Evolutionary conservation across 30 jellyfish, hydroid and myxozoan genomes (phyloP), one percentile per base, ranked within the genome.

Genomic region (Aurelia sp.): DNA sequence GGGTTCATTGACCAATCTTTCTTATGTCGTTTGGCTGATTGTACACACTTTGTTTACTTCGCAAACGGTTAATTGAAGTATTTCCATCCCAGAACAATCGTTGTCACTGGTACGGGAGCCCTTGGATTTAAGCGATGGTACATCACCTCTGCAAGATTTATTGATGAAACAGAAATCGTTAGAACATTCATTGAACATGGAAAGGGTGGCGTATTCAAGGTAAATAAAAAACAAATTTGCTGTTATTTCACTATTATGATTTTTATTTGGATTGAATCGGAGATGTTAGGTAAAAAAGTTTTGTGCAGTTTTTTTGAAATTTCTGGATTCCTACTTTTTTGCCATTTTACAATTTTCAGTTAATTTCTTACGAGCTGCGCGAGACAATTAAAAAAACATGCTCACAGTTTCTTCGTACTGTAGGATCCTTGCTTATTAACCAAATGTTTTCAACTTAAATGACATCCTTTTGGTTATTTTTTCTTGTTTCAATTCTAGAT

Each of bases 181-280:
- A 13, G 84, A 81, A 16, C 47, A 81, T 30, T 81, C 90, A 10
- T 40, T 81, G 51, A 44, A 62, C 22, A 10, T 50, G n/a, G 90
- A 81, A 70, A 66, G 69, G 55, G 63, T 19, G 31, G 90, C 81
- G 18, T 66, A 20, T 16, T 81, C 84, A 37, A 81, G 90, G 90
- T 81, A 23, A 12, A 21, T 3, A 16, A 44, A 44, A 44, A 7
- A 0, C 3, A 44, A 7, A 44, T 7, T 44, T 44, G 55, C 15
- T 11, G 55, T 44, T 7, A 44, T 44, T 44, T 6, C 55, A 44
- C 15, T 44, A 5, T 0, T 6, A 8, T 44, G 1, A 7, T 44
- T 44, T 6, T 44, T 5, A 16, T 44, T 44, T 44, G 9, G 7
- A 4, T 3, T 44, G 15, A 44, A 44, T 9, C 8, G 15, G 55